These are phyloP conservation scores for Vanessa tameamea DNA, from an alignment of 1,140 invertebrate genomes.

Conservation along the genomic window DNA sequence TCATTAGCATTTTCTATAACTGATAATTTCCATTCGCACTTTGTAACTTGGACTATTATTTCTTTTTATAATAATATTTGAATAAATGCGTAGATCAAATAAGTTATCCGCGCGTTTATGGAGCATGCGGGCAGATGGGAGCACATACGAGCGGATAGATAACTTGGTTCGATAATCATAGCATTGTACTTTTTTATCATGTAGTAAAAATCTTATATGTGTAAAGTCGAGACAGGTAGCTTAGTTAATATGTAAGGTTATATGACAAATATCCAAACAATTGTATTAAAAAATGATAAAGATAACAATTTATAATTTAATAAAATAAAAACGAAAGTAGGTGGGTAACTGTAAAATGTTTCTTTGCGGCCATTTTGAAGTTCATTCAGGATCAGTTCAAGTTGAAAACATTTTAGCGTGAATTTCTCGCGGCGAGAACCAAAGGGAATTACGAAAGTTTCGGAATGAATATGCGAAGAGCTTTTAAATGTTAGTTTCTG, in stretches of 20 bases:
- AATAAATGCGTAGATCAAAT: no score
- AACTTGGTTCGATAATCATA: no score
- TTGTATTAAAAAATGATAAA: neutral
- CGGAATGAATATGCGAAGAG: conserved; percentile 60
- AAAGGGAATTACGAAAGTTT: conserved; percentile 63
- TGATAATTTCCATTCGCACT: no score
- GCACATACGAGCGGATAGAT: no score
- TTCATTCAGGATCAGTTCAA: conserved; percentile 35
- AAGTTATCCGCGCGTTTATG: no score
- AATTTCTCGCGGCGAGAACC: conserved; percentile 49
- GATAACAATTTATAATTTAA: neutral
- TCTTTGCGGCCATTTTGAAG: conserved; percentile 33
- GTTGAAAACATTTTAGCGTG: conserved; percentile 51
- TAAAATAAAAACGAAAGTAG: conserved; percentile 22
- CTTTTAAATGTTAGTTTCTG: conserved; percentile 50
- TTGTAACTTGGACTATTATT: no score
- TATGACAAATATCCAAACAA: neutral
- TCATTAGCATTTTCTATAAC: no score
- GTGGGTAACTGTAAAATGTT: conserved; percentile 21
- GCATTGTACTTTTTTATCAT: no score
- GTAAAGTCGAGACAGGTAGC: no score
- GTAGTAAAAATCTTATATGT: no score
- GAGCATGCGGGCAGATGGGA: no score
- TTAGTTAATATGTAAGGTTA: neutral
- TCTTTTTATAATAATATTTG: no score